phyloP scores from a whole-genome alignment of 2,888 invertebrate species.

The Hirtodrosophila duncani region DNA sequence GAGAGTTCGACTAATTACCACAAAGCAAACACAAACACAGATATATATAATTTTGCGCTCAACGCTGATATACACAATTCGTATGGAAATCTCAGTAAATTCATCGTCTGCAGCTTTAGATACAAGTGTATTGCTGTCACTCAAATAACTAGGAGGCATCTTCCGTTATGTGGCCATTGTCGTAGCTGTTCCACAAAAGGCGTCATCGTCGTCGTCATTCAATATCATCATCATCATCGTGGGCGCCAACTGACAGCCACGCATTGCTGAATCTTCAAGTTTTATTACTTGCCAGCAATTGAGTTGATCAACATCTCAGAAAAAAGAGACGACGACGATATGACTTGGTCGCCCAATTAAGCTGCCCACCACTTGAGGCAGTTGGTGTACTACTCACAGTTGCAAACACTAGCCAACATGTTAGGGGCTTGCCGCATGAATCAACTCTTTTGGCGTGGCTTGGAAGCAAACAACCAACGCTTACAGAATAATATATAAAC shows the following conservation, averaged over 20 bases:
- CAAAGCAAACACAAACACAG: constrained; percentile 6
- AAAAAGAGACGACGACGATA: constrained; percentile 6
- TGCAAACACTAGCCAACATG: constrained; percentile 21
- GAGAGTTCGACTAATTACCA: constrained; percentile 31
- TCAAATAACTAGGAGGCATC: constrained; percentile 44
- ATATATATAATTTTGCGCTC: not conserved
- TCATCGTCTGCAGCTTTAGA: constrained; percentile 12
- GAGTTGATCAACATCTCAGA: constrained; percentile 44
- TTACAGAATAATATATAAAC: constrained; percentile 32
- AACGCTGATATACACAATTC: not conserved
- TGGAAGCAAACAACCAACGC: constrained; percentile 57
- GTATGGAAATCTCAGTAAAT: constrained; percentile 7
- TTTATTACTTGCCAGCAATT: constrained; percentile 41
- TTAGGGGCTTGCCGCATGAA: constrained; percentile 36
- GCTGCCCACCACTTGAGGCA: constrained; percentile 56
- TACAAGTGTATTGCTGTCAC: constrained; percentile 61
- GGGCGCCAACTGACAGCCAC: constrained; percentile 64
- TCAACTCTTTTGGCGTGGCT: no score
- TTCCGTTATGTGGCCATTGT: constrained; percentile 15
- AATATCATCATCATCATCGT: constrained; percentile 34
- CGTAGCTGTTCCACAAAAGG: constrained; percentile 25
- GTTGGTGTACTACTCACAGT: no score
- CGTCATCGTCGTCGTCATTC: constrained; percentile 17
- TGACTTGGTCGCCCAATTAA: constrained; percentile 64
- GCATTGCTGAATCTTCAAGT: constrained; percentile 60